A percentile compares a stretch with the other conserved stretches of the same genome.
These are phyloP conservation scores for Cacatua alba DNA, from an alignment of 2,113 vertebrate species.

Conservation along the genomic window DNA sequence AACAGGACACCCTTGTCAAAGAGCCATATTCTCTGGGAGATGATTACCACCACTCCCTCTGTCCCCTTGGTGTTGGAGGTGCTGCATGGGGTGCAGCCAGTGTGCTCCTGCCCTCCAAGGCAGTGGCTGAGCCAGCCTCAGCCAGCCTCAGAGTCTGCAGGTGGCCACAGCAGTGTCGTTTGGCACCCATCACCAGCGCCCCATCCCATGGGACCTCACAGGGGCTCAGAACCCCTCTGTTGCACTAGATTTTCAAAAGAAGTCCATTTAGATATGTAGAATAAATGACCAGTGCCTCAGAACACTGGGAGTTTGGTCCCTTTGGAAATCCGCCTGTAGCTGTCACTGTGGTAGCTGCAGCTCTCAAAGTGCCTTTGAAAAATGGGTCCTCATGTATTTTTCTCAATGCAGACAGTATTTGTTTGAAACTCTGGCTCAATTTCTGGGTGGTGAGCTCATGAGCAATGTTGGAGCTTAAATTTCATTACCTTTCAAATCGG, in stretches of 20 bases:
- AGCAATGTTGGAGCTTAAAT: neutral
- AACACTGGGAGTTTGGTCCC: neutral
- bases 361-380: neutral
- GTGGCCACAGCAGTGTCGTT: rapidly evolving
- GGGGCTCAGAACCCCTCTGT: neutral
- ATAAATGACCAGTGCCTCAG: neutral
- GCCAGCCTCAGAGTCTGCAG: neutral
- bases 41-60: rapidly evolving
- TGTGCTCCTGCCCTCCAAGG: rapidly evolving
- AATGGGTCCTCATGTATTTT: rapidly evolving
- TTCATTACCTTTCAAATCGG: neutral
- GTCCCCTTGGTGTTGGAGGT: neutral
- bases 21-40: neutral
- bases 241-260: neutral
- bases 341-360: neutral
- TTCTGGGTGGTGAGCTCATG: neutral
- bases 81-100: neutral
- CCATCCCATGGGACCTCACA: neutral
- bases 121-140: rapidly evolving
- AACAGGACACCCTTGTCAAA: neutral
- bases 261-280: neutral
- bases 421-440: neutral
- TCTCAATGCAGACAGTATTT: neutral
- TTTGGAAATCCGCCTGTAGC: neutral
- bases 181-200: no score